Conservation (phyloP, 2,797 vertebrate genomes). For the Manis javanica region DNA sequence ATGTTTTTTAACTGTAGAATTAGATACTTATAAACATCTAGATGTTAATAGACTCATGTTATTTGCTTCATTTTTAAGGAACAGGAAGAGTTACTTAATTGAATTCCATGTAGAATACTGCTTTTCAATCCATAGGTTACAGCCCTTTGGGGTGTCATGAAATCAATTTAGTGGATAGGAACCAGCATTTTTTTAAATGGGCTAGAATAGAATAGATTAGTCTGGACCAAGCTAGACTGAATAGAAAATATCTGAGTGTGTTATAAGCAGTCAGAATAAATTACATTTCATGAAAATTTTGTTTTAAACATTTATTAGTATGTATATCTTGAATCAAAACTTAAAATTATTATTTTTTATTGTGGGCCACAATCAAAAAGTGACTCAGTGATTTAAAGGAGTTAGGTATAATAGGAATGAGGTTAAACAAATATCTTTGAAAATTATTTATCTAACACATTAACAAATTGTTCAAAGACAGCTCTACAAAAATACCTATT, state of each 20-base stretch:
- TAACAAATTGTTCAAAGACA: conserved; percentile 10
- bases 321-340: background rate
- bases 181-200: conserved; percentile 27
- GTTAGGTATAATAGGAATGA: background rate
- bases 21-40: background rate
- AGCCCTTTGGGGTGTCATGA: background rate
- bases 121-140: background rate
- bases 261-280: conserved; percentile 38
- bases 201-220: background rate
- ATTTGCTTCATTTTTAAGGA: conserved; percentile 55
- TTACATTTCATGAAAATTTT: conserved; percentile 28
- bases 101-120: background rate
- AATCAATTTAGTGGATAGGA: conserved; percentile 37
- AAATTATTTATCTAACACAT: background rate
- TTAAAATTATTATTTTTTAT: conserved; percentile 8
- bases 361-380: background rate
- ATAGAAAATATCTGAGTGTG: conserved; percentile 15
- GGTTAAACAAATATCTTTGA: conserved; percentile 6
- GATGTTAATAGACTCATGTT: conserved; percentile 15
- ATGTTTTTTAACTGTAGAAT: conserved; percentile 22
- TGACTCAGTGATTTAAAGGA: background rate
- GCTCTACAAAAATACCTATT: background rate
- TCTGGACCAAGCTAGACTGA: background rate
- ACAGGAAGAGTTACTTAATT: conserved; percentile 33
- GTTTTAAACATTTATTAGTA: conserved; percentile 4